Base-by-base conservation (phyloP, 2,888 invertebrate genomes). In the Epiblema foenella region DNA sequence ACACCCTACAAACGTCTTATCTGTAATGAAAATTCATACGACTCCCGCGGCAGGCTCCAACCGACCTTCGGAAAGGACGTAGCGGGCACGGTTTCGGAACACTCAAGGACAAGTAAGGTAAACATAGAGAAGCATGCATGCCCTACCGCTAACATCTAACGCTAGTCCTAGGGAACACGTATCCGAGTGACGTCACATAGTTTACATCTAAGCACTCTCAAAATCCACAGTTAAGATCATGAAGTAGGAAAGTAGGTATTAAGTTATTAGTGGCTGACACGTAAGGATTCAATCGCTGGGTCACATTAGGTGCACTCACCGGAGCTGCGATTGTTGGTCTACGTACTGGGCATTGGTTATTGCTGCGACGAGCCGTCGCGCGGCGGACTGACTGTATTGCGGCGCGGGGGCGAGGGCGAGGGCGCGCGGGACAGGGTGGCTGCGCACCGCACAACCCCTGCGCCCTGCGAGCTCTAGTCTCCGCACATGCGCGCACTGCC, bases 51-150 rank as follows among this genome's bases (percentile, higher is more conserved):
- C 81, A 77, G 77, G 77, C 72, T 82, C 85, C 82, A 83, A 79
- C 81, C 82, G 77, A 77, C 80, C 79, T 79, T 81, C 77, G 80
- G 85, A 85, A 75, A 81, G 86, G 84, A 87, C 78, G 85, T 82
- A 82, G 84, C 82, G 81, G 85, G 86, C 83, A 82, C 78, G 82
- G 77, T 81, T 78, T 81, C 79, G 77, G 79, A 81, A 89, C 89
- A 90, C 88, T 87, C 82, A 85, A 85, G 83, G 84, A 88, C 81
- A 83, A n/a, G 77, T 79, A 81, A 79, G 83, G 80, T 82, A 84
- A 83, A 89, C 87, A 90, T 83, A 89, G 83, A 88, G 77, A 89
- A 87, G 87, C 92, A 91, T 92, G 93, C 92, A 90, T 88, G 86
- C 86, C 89, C 88, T 90, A 88, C 85, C 85, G 80, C 90, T 90